Conservation (phyloP, 1,140 invertebrate species). For the Lamellibrachia luymesi region DNA sequence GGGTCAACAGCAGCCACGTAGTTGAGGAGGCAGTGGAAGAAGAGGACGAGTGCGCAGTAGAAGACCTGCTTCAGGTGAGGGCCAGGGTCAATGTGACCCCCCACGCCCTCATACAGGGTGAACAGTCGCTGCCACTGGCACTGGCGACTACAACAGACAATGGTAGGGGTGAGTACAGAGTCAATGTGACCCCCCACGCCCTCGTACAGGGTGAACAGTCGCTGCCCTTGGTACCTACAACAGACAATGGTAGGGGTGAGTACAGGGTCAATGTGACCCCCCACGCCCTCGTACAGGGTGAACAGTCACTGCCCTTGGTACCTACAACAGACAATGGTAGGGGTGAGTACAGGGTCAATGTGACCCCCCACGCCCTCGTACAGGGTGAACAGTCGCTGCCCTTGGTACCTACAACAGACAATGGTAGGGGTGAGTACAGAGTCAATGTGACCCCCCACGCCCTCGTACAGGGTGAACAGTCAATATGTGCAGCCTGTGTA, state of each 20-base stretch:
- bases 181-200: neutral
- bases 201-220: slow-evolving; percentile 54
- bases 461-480: slow-evolving; percentile 55
- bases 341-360: neutral
- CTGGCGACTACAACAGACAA: slow-evolving; percentile 58
- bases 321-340: slow-evolving; percentile 28
- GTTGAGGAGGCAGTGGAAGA: slow-evolving; percentile 70
- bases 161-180: neutral
- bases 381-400: too few species aligned
- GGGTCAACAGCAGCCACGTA: slow-evolving; percentile 62
- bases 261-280: slow-evolving; percentile 53
- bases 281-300: too few species aligned
- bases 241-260: slow-evolving; percentile 58
- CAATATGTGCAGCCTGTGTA: slow-evolving; percentile 43
- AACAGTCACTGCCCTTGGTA: slow-evolving; percentile 30
- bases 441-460: slow-evolving; percentile 61
- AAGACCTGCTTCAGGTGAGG: slow-evolving; percentile 61
- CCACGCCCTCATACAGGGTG: slow-evolving; percentile 44
- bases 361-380: too few species aligned
- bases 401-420: too few species aligned
- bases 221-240: slow-evolving; percentile 66
- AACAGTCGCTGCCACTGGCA: slow-evolving; percentile 70
- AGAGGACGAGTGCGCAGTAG: slow-evolving; percentile 59
- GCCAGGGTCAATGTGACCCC: slow-evolving; percentile 65
- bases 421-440: slow-evolving; percentile 36